Evolutionary conservation across 2,113 vertebrate genomes (phyloP), one percentile per base, ranked within the genome.

Genomic region (Pardalotus punctatus): DNA sequence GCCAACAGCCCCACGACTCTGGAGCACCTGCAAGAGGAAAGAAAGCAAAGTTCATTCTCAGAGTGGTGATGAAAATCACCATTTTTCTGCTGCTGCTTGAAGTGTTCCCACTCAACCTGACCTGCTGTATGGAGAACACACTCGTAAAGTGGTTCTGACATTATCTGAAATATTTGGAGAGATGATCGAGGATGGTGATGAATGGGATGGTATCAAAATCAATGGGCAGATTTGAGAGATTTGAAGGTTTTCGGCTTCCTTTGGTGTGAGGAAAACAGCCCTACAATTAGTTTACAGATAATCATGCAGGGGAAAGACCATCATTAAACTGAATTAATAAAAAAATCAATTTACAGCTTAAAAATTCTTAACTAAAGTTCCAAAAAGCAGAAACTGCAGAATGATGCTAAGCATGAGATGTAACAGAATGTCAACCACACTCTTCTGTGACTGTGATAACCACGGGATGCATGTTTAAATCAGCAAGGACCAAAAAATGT

Each of bases 1-100:
- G 61, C 80, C 95, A 92, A 86, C 86, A 67, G 38, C 94, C 80
- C 96, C 80, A 60, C 11, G 9, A 92, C 95, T 72, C 92, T 86
- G 94, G 93, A 90, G 93, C 76, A 92, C 80, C 96, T 96, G 94
- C 77, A 95, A 84, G 88, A 94, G 94, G 90, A 96, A 92, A 94
- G 60, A 94, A 93, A 88, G 72, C 69, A 35, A 92, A 74, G 56
- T 35, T 88, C 90, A 92, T 42, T 57, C 82, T 86, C 67, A 22
- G 71, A 13, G 5, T 80, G 87, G 77, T 62, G 71, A 36, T 22
- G 14, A 67, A 84, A 73, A 74, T 60, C 67, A 69, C 19, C 53
- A 14, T 25, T 74, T 80, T 21, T 48, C n/a, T 91, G 89, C 89
- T 82, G 74, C 74, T 79, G 83, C 65, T 53, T 54, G 40, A 51